Percentiles rank a stretch among this genome's conserved stretches.
These are phyloP conservation scores for Danaus chrysippus DNA, from an alignment of 2,888 invertebrate genomes.

Conservation along the genomic window DNA sequence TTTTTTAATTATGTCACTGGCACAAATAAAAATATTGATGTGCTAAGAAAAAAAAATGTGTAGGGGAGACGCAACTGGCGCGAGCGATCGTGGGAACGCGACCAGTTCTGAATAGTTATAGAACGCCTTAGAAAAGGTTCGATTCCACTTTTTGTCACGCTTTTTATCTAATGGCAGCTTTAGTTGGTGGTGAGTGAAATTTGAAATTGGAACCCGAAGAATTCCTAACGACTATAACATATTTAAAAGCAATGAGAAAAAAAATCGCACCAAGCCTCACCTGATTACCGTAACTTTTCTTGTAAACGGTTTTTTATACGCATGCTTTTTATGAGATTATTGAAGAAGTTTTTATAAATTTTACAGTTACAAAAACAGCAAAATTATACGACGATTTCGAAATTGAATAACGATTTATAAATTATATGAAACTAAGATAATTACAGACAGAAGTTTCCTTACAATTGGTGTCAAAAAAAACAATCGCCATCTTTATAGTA, in stretches of 20 bases:
- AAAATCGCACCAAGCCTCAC: constrained; percentile 4
- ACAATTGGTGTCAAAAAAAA: background rate
- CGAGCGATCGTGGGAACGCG: constrained; percentile 77
- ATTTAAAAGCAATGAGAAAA: constrained; percentile 20
- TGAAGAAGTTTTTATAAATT: background rate
- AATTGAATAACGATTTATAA: no score
- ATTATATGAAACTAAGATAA: no score
- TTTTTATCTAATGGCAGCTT: constrained; percentile 67
- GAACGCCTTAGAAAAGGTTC: constrained; percentile 77
- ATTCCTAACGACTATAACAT: constrained; percentile 38
- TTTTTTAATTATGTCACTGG: constrained; percentile 12
- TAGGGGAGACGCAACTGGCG: constrained; percentile 76
- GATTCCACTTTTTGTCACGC: constrained; percentile 62
- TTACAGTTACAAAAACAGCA: background rate
- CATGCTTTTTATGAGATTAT: constrained; percentile 1
- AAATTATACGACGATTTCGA: no score
- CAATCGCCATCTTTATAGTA: constrained; percentile 43
- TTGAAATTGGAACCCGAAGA: constrained; percentile 56
- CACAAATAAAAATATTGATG: constrained; percentile 42
- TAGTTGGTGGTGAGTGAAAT: constrained; percentile 33
- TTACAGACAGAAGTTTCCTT: background rate
- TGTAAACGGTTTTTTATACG: constrained; percentile 1
- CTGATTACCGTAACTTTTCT: constrained; percentile 10
- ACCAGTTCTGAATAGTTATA: constrained; percentile 68
- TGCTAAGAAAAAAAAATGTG: constrained; percentile 54